Base-by-base conservation (phyloP, 2,113 vertebrate species). In the Probosciger aterrimus region DNA sequence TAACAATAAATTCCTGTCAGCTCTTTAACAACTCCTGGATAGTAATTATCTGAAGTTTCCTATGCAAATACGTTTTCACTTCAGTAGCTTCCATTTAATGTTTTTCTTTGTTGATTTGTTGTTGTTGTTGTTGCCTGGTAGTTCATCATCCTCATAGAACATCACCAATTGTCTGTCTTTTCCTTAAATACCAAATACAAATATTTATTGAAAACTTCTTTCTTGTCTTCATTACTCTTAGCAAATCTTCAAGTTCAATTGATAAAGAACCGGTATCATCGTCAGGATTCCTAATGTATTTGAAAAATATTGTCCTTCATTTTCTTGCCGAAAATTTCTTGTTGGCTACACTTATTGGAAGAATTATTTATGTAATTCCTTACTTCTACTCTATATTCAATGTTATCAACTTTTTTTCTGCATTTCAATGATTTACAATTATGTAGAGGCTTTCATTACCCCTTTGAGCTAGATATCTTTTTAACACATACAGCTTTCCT, bases 291-390 rank as follows among this genome's bases (percentile, higher is more conserved):
- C 59, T 92, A 84, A 91, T 46, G 43, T 76, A 68, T 93, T 87
- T 95, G 69, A 79, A 96, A 92, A 95, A 86, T 71, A 94, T 43
- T 77, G 76, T 82, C 62, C 73, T 93, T 92, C 82, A 93, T 95
- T 93, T 33, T 87, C 62, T 85, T 35, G 33, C 47, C 18, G 68
- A 92, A 89, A 92, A 95, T 95, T 95, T 95, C 62, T 82, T 23
- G 24, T 78, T 86, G 69, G 35, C 50, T 92, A 68, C 52, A 25
- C 18, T 75, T 78, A 68, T 27, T 52, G 65, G 35, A 87, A 49
- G 39, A 89, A 87, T 89, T 86, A 82, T 70, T 78, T 81, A 60
- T 52, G 12, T 68, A 64, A 86, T 79, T 76, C 57, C 55, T 90
- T 78, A 78, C 12, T 81, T 82, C 86, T 74, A 63, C 31, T 92